phyloP scores from a whole-genome alignment of 2,797 vertebrate species.

The Tangara arthus region DNA sequence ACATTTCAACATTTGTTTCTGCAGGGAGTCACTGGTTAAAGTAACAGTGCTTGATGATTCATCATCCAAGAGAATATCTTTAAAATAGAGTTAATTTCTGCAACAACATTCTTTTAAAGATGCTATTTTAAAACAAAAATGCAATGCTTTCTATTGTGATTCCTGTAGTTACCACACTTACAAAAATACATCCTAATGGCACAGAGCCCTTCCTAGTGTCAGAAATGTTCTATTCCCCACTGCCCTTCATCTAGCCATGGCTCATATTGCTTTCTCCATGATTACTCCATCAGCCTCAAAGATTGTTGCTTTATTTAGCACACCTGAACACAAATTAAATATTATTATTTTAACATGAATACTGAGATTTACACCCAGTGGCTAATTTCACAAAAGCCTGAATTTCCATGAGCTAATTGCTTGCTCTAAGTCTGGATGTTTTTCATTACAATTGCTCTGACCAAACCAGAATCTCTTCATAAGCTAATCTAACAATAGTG shows the following conservation, averaged over 20 bases:
- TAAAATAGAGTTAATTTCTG: conserved; percentile 26
- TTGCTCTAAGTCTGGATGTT: not conserved
- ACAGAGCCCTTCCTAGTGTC: not conserved
- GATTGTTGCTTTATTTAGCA: not conserved
- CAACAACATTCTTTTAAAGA: not conserved
- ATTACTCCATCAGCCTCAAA: not conserved
- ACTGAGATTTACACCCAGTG: not conserved
- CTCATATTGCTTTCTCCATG: not conserved
- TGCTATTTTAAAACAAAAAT: conserved; percentile 7
- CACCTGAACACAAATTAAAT: not conserved
- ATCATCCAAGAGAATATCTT: conserved; percentile 17
- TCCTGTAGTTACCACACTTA: not conserved
- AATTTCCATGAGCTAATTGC: not conserved
- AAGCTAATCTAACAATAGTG: not conserved
- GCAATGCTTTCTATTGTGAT: conserved; percentile 20
- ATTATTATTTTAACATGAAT: not conserved
- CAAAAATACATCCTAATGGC: not conserved
- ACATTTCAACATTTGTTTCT: conserved; percentile 47
- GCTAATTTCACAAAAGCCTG: not conserved
- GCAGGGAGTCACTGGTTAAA: conserved; percentile 9
- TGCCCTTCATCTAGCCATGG: not conserved
- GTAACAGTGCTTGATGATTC: conserved; percentile 18
- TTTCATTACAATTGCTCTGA: not conserved
- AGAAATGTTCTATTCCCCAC: not conserved
- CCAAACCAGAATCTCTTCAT: not conserved